phyloP scores from a whole-genome alignment of 1,140 invertebrate genomes.

The Phortica variegata region DNA sequence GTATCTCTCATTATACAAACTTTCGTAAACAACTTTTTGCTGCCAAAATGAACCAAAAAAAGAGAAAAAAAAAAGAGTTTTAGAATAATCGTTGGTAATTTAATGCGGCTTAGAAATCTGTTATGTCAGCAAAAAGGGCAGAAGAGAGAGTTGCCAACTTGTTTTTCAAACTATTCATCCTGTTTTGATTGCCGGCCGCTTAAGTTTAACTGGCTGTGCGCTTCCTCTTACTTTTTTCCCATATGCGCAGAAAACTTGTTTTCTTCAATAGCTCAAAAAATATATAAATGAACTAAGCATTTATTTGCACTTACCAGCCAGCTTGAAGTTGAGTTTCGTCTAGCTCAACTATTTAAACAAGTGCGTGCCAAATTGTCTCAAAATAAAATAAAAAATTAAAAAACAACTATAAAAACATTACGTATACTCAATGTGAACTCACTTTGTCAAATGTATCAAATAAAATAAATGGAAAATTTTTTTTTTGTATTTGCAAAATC shows the following conservation, averaged over 20 bases:
- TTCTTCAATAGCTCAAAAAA: neutral
- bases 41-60: neutral
- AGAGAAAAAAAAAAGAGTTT: neutral
- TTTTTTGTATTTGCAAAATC: no score
- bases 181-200: constrained; percentile 9
- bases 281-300: neutral
- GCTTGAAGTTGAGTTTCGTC: neutral
- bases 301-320: constrained; percentile 10
- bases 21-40: constrained; percentile 49
- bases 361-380: constrained; percentile 3
- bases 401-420: constrained; percentile 16
- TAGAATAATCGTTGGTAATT: neutral
- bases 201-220: no score
- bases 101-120: no score
- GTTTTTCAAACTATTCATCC: constrained; percentile 21
- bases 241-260: constrained; percentile 8
- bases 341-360: constrained; percentile 9
- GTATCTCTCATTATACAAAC: constrained; percentile 37
- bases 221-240: constrained; percentile 10
- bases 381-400: neutral
- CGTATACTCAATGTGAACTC: constrained; percentile 28
- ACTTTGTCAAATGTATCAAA: constrained; percentile 17
- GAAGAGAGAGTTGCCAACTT: no score
- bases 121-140: no score
- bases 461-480: no score